These are phyloP conservation scores for Netelia melanura DNA, from an alignment of 2,888 invertebrate genomes.

Conservation along the genomic window DNA sequence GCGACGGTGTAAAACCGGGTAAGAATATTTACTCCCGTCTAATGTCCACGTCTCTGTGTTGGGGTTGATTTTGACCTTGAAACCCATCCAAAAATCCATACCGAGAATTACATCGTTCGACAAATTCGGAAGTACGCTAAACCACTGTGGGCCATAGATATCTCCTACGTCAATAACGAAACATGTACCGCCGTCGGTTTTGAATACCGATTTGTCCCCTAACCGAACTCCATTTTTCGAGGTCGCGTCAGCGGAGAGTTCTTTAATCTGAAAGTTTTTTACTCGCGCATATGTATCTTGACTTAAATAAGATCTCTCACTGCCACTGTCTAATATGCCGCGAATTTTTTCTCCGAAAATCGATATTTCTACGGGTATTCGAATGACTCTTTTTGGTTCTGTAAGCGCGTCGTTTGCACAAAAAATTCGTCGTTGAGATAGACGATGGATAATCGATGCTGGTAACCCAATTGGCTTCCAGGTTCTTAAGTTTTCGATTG, in stretches of 20 bases:
- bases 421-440: constrained; percentile 5
- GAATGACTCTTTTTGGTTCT: constrained; percentile 5
- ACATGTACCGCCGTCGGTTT: not conserved
- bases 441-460: not conserved
- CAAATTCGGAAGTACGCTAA: constrained; percentile 32
- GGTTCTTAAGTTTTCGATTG: not conserved
- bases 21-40: constrained; percentile 43
- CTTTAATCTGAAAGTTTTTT: not conserved
- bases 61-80: constrained; percentile 46
- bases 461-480: constrained; percentile 45
- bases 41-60: constrained; percentile 45
- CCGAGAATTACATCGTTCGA: constrained; percentile 45
- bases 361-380: not conserved
- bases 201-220: not conserved
- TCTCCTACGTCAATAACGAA: not conserved
- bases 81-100: constrained; percentile 56
- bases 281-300: not conserved
- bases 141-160: not conserved
- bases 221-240: not conserved
- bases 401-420: not conserved
- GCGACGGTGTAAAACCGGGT: constrained; percentile 27
- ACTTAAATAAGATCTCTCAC: not conserved
- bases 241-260: not conserved
- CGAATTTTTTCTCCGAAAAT: not conserved
- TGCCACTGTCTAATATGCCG: not conserved